Conservation (phyloP, 2,888 invertebrate species). For the Zygogramma bicolorata region DNA sequence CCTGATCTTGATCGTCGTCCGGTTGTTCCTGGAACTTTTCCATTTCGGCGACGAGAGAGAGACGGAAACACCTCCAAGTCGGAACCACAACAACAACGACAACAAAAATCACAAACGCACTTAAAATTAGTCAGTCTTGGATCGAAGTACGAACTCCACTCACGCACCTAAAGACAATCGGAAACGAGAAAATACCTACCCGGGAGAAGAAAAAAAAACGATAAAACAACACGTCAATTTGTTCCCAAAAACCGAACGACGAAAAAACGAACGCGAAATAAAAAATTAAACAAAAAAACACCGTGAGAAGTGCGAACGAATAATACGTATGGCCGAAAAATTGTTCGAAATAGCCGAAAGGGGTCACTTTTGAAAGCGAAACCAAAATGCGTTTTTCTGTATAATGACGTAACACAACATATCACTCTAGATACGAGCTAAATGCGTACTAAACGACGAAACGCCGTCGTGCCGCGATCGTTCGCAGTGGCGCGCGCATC, state of each 20-base stretch:
- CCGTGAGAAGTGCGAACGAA: conserved; percentile 11
- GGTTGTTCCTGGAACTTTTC: conserved; percentile 79
- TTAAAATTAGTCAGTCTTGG: conserved; percentile 63
- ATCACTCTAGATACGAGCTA: conserved; percentile 68
- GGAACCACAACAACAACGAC: conserved; percentile 28
- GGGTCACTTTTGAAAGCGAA: conserved; percentile 67
- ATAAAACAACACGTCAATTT: conserved; percentile 29
- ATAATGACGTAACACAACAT: conserved; percentile 68
- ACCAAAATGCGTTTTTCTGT: conserved; percentile 67
- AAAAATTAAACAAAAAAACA: conserved; percentile 46
- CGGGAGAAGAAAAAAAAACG: conserved; percentile 29
- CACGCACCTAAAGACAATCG: too few relatives aligned
- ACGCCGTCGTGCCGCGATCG: conserved; percentile 65
- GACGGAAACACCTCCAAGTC: conserved; percentile 25
- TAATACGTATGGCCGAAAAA: conserved; percentile 30
- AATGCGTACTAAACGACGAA: conserved; percentile 66
- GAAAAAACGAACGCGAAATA: conserved; percentile 38
- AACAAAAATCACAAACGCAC: conserved; percentile 44
- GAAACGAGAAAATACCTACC: too few relatives aligned
- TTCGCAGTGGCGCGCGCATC: conserved; percentile 65
- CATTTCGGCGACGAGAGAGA: conserved; percentile 65
- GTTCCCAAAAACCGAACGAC: conserved; percentile 46
- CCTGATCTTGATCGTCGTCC: conserved; percentile 81
- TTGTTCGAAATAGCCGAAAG: conserved; percentile 61
- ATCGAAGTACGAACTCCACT: conserved; percentile 27